These are phyloP conservation scores for Falco cherrug DNA, from an alignment of 2,797 vertebrate genomes.

Conservation along the genomic window DNA sequence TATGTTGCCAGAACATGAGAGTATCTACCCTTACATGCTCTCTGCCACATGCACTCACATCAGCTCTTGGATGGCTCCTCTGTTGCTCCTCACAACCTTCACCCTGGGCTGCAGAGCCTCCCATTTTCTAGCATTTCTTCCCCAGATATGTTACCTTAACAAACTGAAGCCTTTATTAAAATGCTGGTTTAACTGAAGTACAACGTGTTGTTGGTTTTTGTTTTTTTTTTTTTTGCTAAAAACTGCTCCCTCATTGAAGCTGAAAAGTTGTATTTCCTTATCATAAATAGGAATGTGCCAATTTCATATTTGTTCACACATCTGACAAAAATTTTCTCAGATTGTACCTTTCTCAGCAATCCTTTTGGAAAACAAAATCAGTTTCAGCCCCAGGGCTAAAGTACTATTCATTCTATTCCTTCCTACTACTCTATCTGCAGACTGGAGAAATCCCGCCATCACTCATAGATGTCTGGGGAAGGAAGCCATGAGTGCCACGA, in stretches of 20 bases:
- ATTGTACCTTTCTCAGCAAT: neutral
- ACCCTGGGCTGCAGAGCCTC: neutral
- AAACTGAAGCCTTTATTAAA: neutral
- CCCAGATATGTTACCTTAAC: neutral
- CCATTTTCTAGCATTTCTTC: neutral
- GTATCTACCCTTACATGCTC: neutral
- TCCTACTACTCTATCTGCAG: neutral
- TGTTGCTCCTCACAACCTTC: neutral
- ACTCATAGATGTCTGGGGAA: neutral
- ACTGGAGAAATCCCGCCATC: neutral
- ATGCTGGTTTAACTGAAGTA: neutral
- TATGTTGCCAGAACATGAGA: neutral
- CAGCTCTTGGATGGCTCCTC: neutral
- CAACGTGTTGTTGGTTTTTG: no score
- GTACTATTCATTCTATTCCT: neutral
- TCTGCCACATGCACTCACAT: accelerated
- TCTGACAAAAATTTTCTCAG: neutral
- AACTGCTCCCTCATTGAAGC: neutral
- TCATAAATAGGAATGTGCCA: neutral
- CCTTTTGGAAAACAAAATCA: neutral
- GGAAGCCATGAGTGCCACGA: neutral
- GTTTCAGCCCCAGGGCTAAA: neutral
- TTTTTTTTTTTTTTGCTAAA: neutral
- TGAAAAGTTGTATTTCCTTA: neutral
- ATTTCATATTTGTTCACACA: neutral